Evolutionary conservation across 2,888 invertebrate genomes (phyloP).

Genomic region (Drosophila falleni): DNA sequence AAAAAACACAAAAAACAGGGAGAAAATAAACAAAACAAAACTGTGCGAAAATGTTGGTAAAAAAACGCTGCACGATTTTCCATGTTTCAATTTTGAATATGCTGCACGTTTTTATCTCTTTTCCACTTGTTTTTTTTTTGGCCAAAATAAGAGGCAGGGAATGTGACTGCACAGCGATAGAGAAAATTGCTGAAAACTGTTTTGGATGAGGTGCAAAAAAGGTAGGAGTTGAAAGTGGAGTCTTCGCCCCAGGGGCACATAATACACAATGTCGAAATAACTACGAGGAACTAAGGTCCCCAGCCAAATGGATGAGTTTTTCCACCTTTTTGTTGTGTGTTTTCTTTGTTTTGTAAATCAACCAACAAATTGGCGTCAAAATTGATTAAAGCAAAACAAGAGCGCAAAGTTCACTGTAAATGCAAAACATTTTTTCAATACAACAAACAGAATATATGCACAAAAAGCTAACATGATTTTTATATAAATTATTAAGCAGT

Average conservation of each 20-base stretch:
- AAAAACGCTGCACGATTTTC: constrained; percentile 36
- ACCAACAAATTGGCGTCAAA: constrained; percentile 57
- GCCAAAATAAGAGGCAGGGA: background rate
- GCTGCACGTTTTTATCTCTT: constrained; percentile 25
- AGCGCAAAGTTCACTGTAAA: constrained; percentile 14
- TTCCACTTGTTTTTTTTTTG: constrained; percentile 8
- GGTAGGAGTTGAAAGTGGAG: background rate
- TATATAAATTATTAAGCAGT: constrained; percentile 8
- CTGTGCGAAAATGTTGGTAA: constrained; percentile 10
- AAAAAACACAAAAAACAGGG: constrained; percentile 4
- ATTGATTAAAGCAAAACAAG: constrained; percentile 54
- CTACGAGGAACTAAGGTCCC: constrained; percentile 10
- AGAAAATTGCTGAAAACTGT: constrained; percentile 46
- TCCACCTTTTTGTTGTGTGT: constrained; percentile 6
- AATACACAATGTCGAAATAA: constrained; percentile 36
- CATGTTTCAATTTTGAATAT: constrained; percentile 70
- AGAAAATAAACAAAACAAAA: constrained; percentile 23
- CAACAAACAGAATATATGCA: background rate
- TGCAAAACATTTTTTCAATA: constrained; percentile 5
- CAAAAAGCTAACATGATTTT: constrained; percentile 6
- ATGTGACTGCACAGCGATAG: constrained; percentile 30
- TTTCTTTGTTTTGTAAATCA: constrained; percentile 39
- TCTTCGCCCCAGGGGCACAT: constrained; percentile 19
- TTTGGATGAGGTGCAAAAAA: constrained; percentile 6
- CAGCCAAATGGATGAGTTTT: constrained; percentile 37